These are phyloP conservation scores for Lathamus discolor DNA, from an alignment of 2,113 vertebrate species.

Conservation along the genomic window DNA sequence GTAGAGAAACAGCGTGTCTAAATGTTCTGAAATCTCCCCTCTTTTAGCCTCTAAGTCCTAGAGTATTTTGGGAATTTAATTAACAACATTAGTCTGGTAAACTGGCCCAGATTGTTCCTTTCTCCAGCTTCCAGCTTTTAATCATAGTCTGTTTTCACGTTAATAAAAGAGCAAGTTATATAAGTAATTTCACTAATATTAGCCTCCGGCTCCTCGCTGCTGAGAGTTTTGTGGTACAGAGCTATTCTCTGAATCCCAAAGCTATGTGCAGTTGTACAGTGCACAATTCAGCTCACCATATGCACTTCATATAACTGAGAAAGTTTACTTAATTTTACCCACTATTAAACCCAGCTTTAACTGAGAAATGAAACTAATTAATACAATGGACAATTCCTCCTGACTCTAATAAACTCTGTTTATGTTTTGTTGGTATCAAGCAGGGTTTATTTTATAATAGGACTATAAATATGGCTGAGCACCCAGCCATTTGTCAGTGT, in stretches of 20 bases:
- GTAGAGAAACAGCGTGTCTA: background rate
- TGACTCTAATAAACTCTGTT: conserved; percentile 18
- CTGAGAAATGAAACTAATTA: conserved; percentile 28
- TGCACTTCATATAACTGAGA: conserved; percentile 25
- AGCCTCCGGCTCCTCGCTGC: conserved; percentile 29
- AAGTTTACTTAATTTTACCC: conserved; percentile 51
- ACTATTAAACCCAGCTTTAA: conserved; percentile 3
- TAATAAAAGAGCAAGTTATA: conserved; percentile 56
- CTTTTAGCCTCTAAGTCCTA: background rate
- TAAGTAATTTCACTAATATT: conserved; percentile 62
- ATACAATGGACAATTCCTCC: background rate
- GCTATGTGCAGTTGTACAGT: conserved; percentile 7
- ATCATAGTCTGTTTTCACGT: conserved; percentile 51
- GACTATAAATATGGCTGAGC: background rate
- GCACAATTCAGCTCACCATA: background rate
- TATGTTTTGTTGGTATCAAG: conserved; percentile 3
- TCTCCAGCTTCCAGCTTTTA: conserved; percentile 50
- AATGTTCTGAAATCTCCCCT: background rate
- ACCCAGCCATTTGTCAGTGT: background rate
- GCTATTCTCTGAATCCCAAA: conserved; percentile 33
- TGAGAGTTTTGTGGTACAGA: conserved; percentile 41
- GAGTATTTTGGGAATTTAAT: conserved; percentile 3
- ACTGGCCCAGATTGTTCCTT: conserved; percentile 8
- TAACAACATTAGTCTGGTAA: background rate
- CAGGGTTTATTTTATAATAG: conserved; percentile 10